Base-by-base conservation (phyloP, 2,888 invertebrate species). In the Cheilosia vernalis region DNA sequence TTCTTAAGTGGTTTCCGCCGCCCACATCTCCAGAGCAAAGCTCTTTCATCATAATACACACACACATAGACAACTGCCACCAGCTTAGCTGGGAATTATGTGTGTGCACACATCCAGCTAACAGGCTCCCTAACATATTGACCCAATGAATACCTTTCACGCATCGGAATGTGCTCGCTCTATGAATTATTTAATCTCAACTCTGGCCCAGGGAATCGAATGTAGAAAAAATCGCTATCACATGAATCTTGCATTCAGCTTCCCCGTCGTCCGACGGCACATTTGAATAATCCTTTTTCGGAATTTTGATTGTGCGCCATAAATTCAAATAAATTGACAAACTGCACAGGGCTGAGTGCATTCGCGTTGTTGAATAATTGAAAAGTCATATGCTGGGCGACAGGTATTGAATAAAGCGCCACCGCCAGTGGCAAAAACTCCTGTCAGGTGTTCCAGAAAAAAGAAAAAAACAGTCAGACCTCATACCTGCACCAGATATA, bases 1-100 rank as follows among this genome's bases (percentile, higher is more conserved):
- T 91, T 91, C 90, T 91, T 91, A 91, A 91, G 91, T 91, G 91
- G 90, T 91, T 91, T 85, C 64, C 72, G 6, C 6, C 64, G 15
- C 33, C 37, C 47, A 44, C 6, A 19, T 17, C 24, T 61, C 10
- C 2, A 7, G 40, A 47, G 15, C n/a, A 60, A 80, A 80, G 67
- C 55, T 61, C 84, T 80, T 70, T 80, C 70, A 69, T 74, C 79
- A 55, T 33, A 66, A 19, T 13, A 49, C 10, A 9, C 49, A 9
- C 49, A 5, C 21, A 24, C 21, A 44, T 5, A 24, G 4, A 51
- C 24, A 4, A 0, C 21, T 5, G 10, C 37, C 55, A 19, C 10
- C 33, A 42, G 76, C 76, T 85, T 47, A 85, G 72, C 80, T 72
- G 76, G 73, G 81, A 85, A 76, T 85, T 80, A 77, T 67, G 61